Percentiles rank a stretch among this genome's conserved stretches.
These are phyloP conservation scores for Haliaeetus leucogaster DNA, from an alignment of 2,113 vertebrate species.

Conservation along the genomic window DNA sequence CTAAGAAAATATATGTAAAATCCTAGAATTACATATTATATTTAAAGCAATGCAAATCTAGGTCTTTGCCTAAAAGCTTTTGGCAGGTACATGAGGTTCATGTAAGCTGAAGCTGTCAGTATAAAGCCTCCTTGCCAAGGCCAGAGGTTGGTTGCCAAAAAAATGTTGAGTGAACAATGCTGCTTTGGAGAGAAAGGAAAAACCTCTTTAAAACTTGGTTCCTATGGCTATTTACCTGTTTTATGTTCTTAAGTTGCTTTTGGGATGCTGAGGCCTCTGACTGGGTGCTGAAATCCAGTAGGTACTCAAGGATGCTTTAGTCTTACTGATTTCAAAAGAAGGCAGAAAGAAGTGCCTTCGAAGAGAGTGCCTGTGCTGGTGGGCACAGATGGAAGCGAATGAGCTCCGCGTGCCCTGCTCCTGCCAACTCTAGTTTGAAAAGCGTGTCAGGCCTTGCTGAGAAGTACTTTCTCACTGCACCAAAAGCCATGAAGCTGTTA, in stretches of 20 bases:
- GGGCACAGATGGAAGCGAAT: neutral
- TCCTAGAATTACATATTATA: neutral
- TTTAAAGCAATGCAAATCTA: conserved; percentile 32
- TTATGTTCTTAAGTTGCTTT: neutral
- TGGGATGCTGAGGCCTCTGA: neutral
- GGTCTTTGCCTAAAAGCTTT: conserved; percentile 36
- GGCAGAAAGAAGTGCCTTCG: neutral
- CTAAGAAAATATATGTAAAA: neutral
- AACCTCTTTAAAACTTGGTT: neutral
- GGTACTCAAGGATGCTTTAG: neutral
- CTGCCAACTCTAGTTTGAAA: neutral
- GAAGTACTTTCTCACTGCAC: neutral
- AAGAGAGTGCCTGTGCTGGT: neutral
- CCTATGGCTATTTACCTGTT: neutral
- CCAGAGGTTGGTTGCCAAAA: neutral
- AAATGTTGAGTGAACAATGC: neutral
- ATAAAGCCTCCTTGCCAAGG: neutral
- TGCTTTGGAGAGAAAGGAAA: neutral
- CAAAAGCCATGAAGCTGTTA: neutral
- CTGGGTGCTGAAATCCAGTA: neutral
- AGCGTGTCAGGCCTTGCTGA: neutral
- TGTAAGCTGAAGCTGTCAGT: conserved; percentile 26
- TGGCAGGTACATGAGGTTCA: conserved; percentile 34
- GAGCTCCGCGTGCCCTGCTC: neutral
- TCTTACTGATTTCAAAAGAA: neutral